Base-by-base conservation (phyloP, 2,113 vertebrate species). In the Thymallus thymallus region DNA sequence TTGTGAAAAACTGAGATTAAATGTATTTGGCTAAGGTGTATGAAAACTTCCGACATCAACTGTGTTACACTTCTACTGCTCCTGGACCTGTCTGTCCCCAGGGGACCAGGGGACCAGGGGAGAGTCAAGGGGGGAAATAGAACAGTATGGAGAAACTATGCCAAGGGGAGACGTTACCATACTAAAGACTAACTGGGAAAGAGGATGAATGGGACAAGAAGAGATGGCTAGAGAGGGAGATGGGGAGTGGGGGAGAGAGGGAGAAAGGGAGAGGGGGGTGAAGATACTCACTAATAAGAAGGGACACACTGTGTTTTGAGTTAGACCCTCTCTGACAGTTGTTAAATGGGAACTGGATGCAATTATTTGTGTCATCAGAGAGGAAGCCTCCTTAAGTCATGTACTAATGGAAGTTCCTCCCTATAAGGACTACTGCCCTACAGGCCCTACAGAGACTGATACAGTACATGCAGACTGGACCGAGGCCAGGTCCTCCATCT, bases 301-400 rank as follows among this genome's bases (percentile, higher is more conserved):
- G 48, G 23, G 14, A 6, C 35, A 41, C 35, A 9, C 9, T 12
- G 5, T 24, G 62, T 29, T 70, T 23, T 30, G 51, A 55, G 23
- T 26, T 26, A 13, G 46, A 70, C 18, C 46, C 46, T 24, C 46
- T 68, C 66, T 68, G 66, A 23, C 66, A 68, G 41, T 22, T 12
- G 32, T n/a, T 68, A 41, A 35, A 35, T 35, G 26, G 26, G 20
- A 46, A 23, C 35, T 68, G 67, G n/a, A 69, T 48, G 45, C 24
- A 55, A 51, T 69, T 24, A 69, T 69, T 45, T 61, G 23, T 41
- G 64, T 35, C 46, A 26, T 16, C 68, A 69, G 26, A 26, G 22
- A 23, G 41, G n/a, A 51, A 24, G 46, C 6, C 20, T 16, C 4
- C 46, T 4, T 18, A 26, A 26, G 26, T 26, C 26, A 26, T 26